Evolutionary conservation across 2,797 vertebrate species (phyloP).

Genomic region (Cryptoprocta ferox): DNA sequence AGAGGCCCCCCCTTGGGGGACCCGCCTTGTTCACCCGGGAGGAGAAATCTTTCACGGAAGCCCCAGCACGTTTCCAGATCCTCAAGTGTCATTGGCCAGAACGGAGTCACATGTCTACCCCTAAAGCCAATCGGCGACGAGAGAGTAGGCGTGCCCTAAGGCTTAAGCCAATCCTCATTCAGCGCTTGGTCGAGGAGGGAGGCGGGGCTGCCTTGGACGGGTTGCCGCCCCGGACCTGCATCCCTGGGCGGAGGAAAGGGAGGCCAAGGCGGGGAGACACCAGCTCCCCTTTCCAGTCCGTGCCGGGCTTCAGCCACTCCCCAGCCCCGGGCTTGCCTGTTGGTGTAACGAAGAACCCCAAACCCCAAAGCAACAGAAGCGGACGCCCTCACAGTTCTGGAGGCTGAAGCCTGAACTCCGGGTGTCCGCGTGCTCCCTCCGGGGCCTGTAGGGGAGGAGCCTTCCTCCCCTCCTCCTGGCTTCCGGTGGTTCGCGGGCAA

Average conservation of each 20-base stretch:
- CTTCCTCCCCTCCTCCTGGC: background rate
- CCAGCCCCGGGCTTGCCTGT: background rate
- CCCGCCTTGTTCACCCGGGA: background rate
- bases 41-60: background rate
- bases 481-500: background rate
- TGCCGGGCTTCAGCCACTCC: background rate
- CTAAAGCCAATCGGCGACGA: background rate
- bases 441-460: background rate
- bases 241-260: background rate
- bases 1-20: background rate
- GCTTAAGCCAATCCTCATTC: background rate
- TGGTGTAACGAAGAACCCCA: background rate
- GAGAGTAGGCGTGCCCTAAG: background rate
- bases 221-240: background rate
- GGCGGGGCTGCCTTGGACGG: background rate
- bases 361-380: background rate
- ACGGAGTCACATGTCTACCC: background rate
- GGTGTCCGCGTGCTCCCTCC: background rate
- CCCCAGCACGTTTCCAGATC: background rate
- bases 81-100: background rate
- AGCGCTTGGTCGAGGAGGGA: too few species aligned
- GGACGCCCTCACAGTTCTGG: background rate
- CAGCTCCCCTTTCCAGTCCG: background rate
- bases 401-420: background rate
- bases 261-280: background rate